Conservation (phyloP, 2,113 vertebrate genomes). For the Epinephelus cyanopodus region DNA sequence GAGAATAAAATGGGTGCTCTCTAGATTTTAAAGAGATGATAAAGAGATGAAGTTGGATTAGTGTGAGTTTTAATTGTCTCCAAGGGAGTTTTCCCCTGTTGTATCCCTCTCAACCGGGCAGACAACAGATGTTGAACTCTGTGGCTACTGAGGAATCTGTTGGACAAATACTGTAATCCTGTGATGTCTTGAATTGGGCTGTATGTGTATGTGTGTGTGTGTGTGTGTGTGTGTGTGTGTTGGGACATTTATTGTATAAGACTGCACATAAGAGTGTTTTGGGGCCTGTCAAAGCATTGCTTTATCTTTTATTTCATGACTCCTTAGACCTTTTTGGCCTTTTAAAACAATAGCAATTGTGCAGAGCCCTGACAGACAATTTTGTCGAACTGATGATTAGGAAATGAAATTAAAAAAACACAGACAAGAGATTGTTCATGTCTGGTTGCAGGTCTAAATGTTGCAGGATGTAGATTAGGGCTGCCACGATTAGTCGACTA, state of each 20-base stretch:
- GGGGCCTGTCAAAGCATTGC: not conserved
- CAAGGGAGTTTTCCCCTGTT: slow-evolving; percentile 19
- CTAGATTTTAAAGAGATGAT: not conserved
- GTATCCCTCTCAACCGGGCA: slow-evolving; percentile 11
- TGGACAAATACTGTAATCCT: slow-evolving; percentile 65
- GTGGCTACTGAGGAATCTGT: slow-evolving; percentile 61
- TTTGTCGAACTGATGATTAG: not conserved
- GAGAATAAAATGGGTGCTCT: not conserved
- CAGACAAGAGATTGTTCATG: not conserved
- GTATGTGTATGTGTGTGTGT: slow-evolving; percentile 7
- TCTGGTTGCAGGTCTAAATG: not conserved
- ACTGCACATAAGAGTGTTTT: not conserved
- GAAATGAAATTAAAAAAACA: not conserved
- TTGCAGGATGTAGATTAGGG: not conserved
- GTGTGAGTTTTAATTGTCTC: slow-evolving; percentile 41
- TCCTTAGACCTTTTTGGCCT: not conserved
- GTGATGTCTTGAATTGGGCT: slow-evolving; percentile 31
- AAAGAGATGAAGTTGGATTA: slow-evolving; percentile 32
- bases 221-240: not conserved
- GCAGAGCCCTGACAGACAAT: not conserved
- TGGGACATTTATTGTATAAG: not conserved
- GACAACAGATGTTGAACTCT: slow-evolving; percentile 65
- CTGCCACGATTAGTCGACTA: too few relatives aligned
- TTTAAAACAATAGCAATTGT: not conserved
- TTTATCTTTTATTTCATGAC: not conserved